A percentile compares a stretch with the other conserved stretches of the same genome.
Conservation (phyloP, 2,113 vertebrate genomes). For the Epinephelus cyanopodus region DNA sequence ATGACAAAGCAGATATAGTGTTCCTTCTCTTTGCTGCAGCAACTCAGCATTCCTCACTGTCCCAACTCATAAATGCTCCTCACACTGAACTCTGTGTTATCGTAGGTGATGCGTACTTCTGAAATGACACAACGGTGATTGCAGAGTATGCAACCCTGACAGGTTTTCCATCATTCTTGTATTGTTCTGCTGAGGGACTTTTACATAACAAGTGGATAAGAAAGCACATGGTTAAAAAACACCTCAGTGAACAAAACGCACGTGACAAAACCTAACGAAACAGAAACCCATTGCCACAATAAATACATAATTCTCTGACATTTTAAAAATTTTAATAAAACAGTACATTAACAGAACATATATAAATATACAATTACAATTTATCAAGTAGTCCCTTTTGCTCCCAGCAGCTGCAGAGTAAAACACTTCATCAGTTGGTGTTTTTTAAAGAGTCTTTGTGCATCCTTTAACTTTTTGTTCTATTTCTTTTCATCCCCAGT, state of each 20-base stretch:
- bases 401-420: neutral
- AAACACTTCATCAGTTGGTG: neutral
- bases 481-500: neutral
- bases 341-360: neutral
- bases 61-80: neutral
- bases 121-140: neutral
- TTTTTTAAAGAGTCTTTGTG: neutral
- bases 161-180: neutral
- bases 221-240: neutral
- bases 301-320: neutral
- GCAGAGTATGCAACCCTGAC: neutral
- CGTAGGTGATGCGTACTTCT: neutral
- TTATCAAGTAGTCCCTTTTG: neutral
- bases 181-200: neutral
- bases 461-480: conserved; percentile 15
- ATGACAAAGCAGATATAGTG: neutral
- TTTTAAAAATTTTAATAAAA: conserved; percentile 2
- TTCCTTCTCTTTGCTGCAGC: conserved; percentile 1
- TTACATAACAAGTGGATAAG: neutral
- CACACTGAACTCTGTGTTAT: neutral
- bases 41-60: conserved; percentile 17
- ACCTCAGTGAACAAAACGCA: neutral
- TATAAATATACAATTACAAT: conserved; percentile 17
- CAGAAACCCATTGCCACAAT: neutral
- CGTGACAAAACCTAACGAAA: neutral